phyloP scores from a whole-genome alignment of 2,113 vertebrate genomes.

The Promerops cafer region DNA sequence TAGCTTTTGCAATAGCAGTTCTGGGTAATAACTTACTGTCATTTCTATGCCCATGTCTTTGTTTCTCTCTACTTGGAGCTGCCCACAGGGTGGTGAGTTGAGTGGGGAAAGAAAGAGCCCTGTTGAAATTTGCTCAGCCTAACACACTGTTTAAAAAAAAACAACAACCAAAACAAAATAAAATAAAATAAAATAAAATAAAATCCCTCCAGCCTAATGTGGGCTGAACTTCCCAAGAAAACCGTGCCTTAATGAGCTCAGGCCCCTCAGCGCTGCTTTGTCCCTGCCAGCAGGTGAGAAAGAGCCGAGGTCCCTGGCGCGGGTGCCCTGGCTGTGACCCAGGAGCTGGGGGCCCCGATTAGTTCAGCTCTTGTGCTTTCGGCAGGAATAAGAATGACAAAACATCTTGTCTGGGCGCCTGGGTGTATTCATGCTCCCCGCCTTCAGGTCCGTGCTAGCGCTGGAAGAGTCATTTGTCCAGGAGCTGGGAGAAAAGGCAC shows the following conservation, averaged over 20 bases:
- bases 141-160: neutral
- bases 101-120: neutral
- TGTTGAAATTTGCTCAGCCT: neutral
- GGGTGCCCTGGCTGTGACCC: constrained; percentile 45
- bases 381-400: neutral
- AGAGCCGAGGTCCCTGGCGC: neutral
- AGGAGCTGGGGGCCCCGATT: neutral
- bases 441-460: neutral
- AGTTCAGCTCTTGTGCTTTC: constrained; percentile 22
- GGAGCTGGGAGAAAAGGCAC: neutral
- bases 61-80: neutral
- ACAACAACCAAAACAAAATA: neutral
- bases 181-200: neutral
- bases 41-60: neutral
- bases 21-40: neutral
- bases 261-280: constrained; percentile 5
- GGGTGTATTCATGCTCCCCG: neutral
- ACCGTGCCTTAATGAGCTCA: neutral
- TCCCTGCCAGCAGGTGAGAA: constrained; percentile 35
- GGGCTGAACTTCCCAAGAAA: constrained; percentile 5
- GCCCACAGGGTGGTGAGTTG: neutral
- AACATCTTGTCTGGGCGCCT: neutral
- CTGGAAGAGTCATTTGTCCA: neutral
- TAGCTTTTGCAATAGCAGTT: neutral
- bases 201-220: neutral